These are phyloP conservation scores for Philaethria dido DNA, from an alignment of 2,888 invertebrate genomes.

Conservation along the genomic window DNA sequence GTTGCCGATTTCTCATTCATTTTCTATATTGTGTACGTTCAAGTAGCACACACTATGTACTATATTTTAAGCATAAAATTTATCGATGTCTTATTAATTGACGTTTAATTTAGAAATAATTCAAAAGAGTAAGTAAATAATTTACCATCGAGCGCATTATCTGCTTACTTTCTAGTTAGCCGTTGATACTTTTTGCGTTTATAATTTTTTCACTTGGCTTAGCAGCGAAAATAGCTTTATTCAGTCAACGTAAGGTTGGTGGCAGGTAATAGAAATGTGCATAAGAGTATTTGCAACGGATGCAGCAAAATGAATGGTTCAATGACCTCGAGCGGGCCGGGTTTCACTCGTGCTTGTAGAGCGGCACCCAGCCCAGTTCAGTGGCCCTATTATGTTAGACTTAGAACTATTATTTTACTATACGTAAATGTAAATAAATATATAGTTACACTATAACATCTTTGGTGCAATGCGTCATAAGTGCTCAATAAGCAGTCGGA, in stretches of 20 bases:
- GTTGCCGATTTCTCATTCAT: no score
- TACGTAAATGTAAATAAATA: slow-evolving; percentile 51
- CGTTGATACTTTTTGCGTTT: slow-evolving; percentile 56
- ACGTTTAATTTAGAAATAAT: not conserved
- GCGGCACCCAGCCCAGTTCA: slow-evolving; percentile 70
- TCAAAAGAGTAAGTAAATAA: not conserved
- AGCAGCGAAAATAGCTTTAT: slow-evolving; percentile 68
- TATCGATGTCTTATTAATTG: no score
- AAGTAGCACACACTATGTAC: no score
- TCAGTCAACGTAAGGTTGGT: slow-evolving; percentile 71
- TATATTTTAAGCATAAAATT: no score
- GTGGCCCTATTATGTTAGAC: slow-evolving; percentile 73
- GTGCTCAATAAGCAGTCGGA: slow-evolving; percentile 2
- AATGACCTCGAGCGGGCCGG: slow-evolving; percentile 76
- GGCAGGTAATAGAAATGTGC: slow-evolving; percentile 73
- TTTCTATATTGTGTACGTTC: no score
- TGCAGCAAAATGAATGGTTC: slow-evolving; percentile 83
- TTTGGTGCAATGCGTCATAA: slow-evolving; percentile 23
- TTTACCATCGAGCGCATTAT: slow-evolving; percentile 37
- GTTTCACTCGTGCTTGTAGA: slow-evolving; percentile 81
- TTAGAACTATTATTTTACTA: slow-evolving; percentile 51
- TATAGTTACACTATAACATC: slow-evolving; percentile 8
- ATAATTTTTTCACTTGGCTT: slow-evolving; percentile 67
- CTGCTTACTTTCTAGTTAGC: slow-evolving; percentile 53
- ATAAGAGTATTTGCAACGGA: slow-evolving; percentile 81